Base-by-base conservation (phyloP, 2,113 vertebrate species). In the Mionectes macconnelli region DNA sequence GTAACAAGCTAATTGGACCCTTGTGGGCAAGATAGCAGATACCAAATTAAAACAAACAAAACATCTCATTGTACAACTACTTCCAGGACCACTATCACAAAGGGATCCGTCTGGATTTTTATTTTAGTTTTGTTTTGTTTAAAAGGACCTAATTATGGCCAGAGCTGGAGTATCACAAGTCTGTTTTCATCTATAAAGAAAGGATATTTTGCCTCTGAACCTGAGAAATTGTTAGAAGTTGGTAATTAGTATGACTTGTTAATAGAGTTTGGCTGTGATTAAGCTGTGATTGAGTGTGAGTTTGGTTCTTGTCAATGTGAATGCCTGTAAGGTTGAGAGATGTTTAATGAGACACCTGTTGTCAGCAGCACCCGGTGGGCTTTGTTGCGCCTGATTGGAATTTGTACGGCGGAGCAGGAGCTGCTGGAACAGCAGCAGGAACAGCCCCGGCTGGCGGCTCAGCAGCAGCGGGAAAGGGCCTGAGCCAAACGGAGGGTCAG, bases 181-280 rank as follows among this genome's bases (percentile, higher is more conserved):
- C 93, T 88, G 90, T 94, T 97, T 97, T 97, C 95, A 97, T 97
- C 94, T 97, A 73, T 92, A 96, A 98, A 97, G 95, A 92, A 96
- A 96, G 68, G 89, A 79, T 84, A 86, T 96, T 98, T 97, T 96
- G 97, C 97, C 96, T 98, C 59, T 35, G 59, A 98, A 97, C 97
- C 74, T 72, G 93, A 97, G 95, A 94, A 98, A 94, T 95, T 94
- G 96, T 98, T 98, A 97, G 97, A 98, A 98, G 98, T 97, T 96
- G 96, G 94, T 98, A 98, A 98, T 98, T 98, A 98, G 98, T 94
- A 97, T 95, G 97, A 98, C 95, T 98, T 97, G 98, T 98, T 98
- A 98, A 98, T 98, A 93, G 97, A 97, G 97, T 97, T 98, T 97
- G 98, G 98, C 98, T 98, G 96, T 98, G 98, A 98, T 98, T 96